These are phyloP conservation scores for Tamias sibiricus DNA, from an alignment of 2,113 vertebrate genomes.

Conservation along the genomic window DNA sequence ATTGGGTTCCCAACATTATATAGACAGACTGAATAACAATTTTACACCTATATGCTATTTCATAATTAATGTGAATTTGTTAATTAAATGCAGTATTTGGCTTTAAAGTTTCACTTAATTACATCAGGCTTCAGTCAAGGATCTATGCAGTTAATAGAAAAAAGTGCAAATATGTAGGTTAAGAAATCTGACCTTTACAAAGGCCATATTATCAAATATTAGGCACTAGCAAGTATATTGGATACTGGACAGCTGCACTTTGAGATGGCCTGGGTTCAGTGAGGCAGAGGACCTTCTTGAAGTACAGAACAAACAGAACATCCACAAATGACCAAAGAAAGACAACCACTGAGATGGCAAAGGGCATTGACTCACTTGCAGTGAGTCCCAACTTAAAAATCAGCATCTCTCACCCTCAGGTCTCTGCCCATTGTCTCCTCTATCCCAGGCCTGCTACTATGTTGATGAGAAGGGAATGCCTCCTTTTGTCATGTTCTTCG, in stretches of 20 bases:
- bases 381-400: not conserved
- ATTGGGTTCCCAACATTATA: not conserved
- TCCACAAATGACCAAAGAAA: too few species aligned
- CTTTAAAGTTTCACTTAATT: not conserved
- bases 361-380: too few species aligned
- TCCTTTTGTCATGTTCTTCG: slow-evolving; percentile 39
- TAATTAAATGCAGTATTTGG: too few species aligned
- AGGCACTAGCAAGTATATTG: not conserved
- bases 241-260: not conserved
- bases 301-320: too few species aligned
- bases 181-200: not conserved
- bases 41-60: not conserved
- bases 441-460: slow-evolving; percentile 37
- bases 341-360: too few species aligned
- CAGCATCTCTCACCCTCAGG: not conserved
- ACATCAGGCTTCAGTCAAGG: not conserved
- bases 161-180: not conserved
- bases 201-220: not conserved
- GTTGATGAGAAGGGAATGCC: not conserved
- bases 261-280: not conserved
- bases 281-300: too few species aligned
- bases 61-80: too few species aligned
- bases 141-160: not conserved
- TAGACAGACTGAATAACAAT: too few species aligned
- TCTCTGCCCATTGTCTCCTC: not conserved